phyloP scores from a whole-genome alignment of 2,888 invertebrate species.

The Drosophila maculinotata region DNA sequence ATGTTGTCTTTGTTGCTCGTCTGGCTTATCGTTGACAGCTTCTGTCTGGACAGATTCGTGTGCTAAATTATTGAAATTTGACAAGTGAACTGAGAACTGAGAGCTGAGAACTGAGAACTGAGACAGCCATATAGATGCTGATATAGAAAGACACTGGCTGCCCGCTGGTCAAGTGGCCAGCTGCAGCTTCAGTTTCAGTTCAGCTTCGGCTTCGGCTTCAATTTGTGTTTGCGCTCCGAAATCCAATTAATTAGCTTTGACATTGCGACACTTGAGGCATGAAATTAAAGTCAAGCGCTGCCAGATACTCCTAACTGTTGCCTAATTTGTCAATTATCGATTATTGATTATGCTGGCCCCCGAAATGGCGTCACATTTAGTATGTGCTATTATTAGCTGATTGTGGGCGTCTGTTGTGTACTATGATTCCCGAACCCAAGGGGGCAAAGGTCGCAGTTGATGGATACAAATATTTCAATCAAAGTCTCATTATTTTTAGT shows the following conservation, averaged over 20 bases:
- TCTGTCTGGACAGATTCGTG: slow-evolving; percentile 63
- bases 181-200: slow-evolving; percentile 36
- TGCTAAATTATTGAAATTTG: slow-evolving; percentile 71
- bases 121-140: slow-evolving; percentile 8
- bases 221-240: slow-evolving; percentile 21
- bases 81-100: slow-evolving; percentile 47
- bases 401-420: slow-evolving; percentile 12
- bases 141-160: not conserved
- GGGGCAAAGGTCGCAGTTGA: slow-evolving; percentile 19
- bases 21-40: slow-evolving; percentile 70
- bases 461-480: not conserved
- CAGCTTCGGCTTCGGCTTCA: slow-evolving; percentile 12
- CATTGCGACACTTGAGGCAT: slow-evolving; percentile 55
- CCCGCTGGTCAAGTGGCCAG: slow-evolving; percentile 21
- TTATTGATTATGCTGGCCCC: slow-evolving; percentile 62
- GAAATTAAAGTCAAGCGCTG: slow-evolving; percentile 59
- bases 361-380: slow-evolving; percentile 26
- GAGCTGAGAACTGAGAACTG: not conserved
- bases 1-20: slow-evolving; percentile 58
- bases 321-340: slow-evolving; percentile 69
- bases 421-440: slow-evolving; percentile 20
- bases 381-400: slow-evolving; percentile 56
- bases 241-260: slow-evolving; percentile 70
- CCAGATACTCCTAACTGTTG: slow-evolving; percentile 33
- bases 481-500: not conserved